Evolutionary conservation across 1,140 invertebrate genomes (phyloP), one percentile per base, ranked within the genome.

Genomic region (Medauroidea extradentata): DNA sequence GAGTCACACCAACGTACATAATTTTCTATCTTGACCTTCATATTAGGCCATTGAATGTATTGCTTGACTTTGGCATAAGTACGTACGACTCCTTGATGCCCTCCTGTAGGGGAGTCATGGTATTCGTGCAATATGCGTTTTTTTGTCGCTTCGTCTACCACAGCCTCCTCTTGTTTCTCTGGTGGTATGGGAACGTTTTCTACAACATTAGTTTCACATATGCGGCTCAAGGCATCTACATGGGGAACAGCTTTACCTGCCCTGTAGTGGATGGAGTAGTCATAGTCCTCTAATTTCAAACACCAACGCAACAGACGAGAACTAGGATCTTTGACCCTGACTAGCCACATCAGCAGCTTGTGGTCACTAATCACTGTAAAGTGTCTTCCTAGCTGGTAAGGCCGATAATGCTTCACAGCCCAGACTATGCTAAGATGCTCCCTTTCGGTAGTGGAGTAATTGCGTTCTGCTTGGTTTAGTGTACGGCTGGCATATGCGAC

Each of bases 301-400:
- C 73, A 57, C 81, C 80, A 84, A n/a, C 78, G 61, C 3, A 77
- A 68, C 18, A 83, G 61, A 63, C 75, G 65, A 27, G 72, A 69
- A n/a, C 67, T 73, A 4, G 75, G 72, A 44, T 79, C 72, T 65
- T 77, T 80, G 0, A 73, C 65, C 9, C 70, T 71, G 29, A 72
- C 69, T 19, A 83, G 61, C 71, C 75, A 82, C 38, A 60, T 67
- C 23, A 82, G 65, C 1, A 75, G 74, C 59, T 73, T 71, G 53
- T 82, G 79, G 58, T 84, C 81, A 0, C 78, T 82, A 21, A 72
- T 59, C 4, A 81, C 74, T 21, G 60, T 72, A 56, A 83, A 79
- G 29, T 75, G 67, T 52, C 54, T 71, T 25, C 74, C 75, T 59
- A 72, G 74, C 2, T 83, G 60, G 65, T 78, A 81, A 25, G 71